Evolutionary conservation across 35 echinoderm and acorn worm species (phyloP).

Genomic region (Ophiothrix spiculata): DNA sequence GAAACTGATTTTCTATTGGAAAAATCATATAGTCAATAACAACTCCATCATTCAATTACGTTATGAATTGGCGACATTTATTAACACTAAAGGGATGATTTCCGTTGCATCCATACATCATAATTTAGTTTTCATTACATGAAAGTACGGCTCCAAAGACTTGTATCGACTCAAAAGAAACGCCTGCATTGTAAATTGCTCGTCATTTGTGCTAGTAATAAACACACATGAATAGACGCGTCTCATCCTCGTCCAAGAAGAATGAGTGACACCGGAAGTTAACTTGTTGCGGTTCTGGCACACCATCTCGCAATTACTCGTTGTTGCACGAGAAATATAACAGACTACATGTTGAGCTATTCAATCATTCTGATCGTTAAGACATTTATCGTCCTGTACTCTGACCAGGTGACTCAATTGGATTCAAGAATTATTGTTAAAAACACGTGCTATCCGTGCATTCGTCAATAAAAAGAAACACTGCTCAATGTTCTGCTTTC

Average conservation of each 20-base stretch:
- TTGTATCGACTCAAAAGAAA: neutral
- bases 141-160: neutral
- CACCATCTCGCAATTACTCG: neutral
- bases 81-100: neutral
- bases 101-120: neutral
- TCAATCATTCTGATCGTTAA: no score
- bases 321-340: neutral
- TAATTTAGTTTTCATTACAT: neutral
- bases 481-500: no score
- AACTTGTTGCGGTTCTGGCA: neutral
- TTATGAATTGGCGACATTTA: no score
- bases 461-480: no score
- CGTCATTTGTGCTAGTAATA: neutral
- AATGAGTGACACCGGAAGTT: neutral
- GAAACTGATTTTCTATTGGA: no score
- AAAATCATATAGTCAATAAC: no score
- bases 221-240: neutral
- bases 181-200: conserved; percentile 5
- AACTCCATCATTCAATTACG: no score
- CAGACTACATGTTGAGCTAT: no score
- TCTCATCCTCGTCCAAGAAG: neutral
- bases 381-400: no score
- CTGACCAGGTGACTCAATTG: no score
- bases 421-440: no score
- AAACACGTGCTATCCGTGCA: no score